Evolutionary conservation across 2,888 invertebrate species (phyloP), one percentile per base, ranked within the genome.

Genomic region (Dasypolia templi): DNA sequence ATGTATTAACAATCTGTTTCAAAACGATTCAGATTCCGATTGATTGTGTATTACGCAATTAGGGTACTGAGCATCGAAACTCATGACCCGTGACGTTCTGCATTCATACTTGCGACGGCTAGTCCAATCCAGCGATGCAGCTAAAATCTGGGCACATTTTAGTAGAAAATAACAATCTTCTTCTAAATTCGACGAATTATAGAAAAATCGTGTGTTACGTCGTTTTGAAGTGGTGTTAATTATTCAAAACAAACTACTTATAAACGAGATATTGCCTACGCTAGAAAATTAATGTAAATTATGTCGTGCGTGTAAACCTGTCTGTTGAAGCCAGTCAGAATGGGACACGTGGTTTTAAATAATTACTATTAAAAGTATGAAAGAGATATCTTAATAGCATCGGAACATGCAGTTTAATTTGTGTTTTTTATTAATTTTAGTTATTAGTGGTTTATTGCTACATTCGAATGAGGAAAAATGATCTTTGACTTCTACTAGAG

Each of bases 261-360:
- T 51, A 56, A 49, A 66, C 51, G 14, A 67, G 71, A 75, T 76
- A 79, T 63, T 32, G 22, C 58, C 29, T 32, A 44, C 35, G 58
- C 29, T 3, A 63, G 39, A 70, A 55, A 46, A 58, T 58, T 53
- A 32, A 80, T 80, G 80, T 72, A 62, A 77, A 80, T 80, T 35
- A 49, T 32, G 42, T 56, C 49, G 67, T 61, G 44, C 19, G 46
- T 61, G 64, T 29, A 72, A 80, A 80, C 80, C 77, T 65, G 80
- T 80, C 32, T 77, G 66, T 46, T 46, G 51, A 29, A 65, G 64
- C 72, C 70, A 71, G 32, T 70, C 72, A 17, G 32, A 17, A 55
- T 4, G 59, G 55, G 51, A 72, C 59, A 68, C 67, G 67, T 63
- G 67, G 67, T 56, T 55, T 65, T 65, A 71, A 65, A 72, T 72